phyloP scores from a whole-genome alignment of 2,888 invertebrate species.

The Andrena trimmerana region DNA sequence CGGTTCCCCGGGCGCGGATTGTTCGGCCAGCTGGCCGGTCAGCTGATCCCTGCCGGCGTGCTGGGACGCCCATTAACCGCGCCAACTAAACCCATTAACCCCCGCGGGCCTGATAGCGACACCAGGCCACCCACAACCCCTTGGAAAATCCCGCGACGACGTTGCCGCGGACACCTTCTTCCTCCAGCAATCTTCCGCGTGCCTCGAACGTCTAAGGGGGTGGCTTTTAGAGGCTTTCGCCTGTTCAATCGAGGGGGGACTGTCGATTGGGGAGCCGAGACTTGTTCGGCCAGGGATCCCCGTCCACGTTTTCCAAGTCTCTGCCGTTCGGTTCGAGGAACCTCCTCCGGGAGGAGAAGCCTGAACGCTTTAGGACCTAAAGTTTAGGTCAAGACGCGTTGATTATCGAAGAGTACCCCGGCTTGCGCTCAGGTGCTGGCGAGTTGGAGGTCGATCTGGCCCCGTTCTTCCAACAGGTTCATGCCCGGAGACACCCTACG shows the following conservation, averaged over 20 bases:
- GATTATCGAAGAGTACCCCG: neutral
- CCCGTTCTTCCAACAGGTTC: too few species aligned
- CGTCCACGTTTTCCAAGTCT: neutral
- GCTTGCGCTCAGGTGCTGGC: neutral
- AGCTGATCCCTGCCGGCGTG: slow-evolving; percentile 78
- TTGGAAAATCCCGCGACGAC: slow-evolving; percentile 38
- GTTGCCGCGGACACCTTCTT: neutral
- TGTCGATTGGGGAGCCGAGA: neutral
- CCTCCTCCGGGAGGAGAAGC: neutral
- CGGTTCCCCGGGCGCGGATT: slow-evolving; percentile 47
- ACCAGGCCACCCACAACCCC: slow-evolving; percentile 35
- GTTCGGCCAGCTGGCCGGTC: slow-evolving; percentile 80
- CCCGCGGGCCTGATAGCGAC: slow-evolving; percentile 76
- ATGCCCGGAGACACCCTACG: too few species aligned
- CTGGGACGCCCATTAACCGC: slow-evolving; percentile 72
- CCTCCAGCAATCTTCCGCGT: neutral
- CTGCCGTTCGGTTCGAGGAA: neutral
- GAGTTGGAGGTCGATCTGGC: neutral
- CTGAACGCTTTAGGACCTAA: neutral
- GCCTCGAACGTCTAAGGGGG: neutral
- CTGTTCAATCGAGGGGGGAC: neutral
- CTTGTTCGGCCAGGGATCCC: neutral
- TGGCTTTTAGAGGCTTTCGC: neutral
- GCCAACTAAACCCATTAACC: slow-evolving; percentile 81
- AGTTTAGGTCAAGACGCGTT: neutral